These are phyloP conservation scores for Polylopha cassiicola DNA, from an alignment of 2,888 invertebrate genomes.

Conservation along the genomic window DNA sequence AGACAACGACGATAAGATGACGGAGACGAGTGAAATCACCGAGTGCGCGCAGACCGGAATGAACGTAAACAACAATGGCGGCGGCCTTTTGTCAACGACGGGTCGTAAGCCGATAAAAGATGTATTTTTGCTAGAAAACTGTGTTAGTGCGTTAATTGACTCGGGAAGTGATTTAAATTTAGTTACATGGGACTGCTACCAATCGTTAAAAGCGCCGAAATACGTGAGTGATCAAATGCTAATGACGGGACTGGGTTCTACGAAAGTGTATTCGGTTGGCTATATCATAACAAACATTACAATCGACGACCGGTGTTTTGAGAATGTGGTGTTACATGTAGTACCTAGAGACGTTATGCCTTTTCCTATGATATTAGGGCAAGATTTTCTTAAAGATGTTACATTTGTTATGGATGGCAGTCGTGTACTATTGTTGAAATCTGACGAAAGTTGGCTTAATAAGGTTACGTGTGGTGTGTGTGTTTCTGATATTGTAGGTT, in stretches of 20 bases:
- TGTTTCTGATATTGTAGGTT: background rate
- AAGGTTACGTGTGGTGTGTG: conserved; percentile 2
- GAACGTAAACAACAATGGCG: conserved; percentile 11
- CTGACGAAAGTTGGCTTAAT: conserved; percentile 1
- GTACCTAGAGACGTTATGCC: conserved; percentile 16
- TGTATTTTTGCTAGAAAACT: conserved; percentile 13
- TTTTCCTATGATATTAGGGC: conserved; percentile 17
- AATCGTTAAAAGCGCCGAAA: background rate
- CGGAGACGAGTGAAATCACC: too few relatives aligned
- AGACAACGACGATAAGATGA: too few relatives aligned
- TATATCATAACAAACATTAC: background rate
- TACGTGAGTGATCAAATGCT: background rate
- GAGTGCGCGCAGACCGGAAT: too few relatives aligned
- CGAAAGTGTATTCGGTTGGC: background rate
- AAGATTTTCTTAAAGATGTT: conserved; percentile 13
- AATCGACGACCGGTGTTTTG: conserved; percentile 1
- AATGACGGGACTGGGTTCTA: background rate
- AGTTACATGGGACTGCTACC: conserved; percentile 1
- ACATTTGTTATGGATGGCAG: conserved; percentile 10
- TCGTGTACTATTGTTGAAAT: conserved; percentile 6
- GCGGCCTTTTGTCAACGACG: too few relatives aligned
- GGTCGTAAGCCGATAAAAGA: conserved; percentile 16
- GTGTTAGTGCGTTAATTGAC: conserved; percentile 12
- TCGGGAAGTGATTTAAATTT: conserved; percentile 18
- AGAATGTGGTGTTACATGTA: conserved; percentile 9